Evolutionary conservation across 1,140 invertebrate genomes (phyloP).

Genomic region (Zaprionus capensis): DNA sequence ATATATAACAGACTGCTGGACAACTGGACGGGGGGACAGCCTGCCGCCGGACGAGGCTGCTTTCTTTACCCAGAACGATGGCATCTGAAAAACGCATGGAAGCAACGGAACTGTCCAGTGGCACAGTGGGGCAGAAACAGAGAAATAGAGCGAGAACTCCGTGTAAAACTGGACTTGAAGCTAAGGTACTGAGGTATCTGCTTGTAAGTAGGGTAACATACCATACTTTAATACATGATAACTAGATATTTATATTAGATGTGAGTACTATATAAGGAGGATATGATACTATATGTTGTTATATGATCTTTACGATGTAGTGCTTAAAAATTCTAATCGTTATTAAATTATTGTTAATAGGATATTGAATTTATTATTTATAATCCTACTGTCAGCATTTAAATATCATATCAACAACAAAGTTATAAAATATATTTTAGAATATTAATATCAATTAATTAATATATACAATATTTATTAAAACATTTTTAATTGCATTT

Average conservation of each 20-base stretch:
- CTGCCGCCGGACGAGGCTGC: conserved; percentile 28
- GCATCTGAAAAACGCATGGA: conserved; percentile 56
- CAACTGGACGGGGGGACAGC: conserved; percentile 15
- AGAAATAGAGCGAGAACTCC: no score
- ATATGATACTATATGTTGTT: no score
- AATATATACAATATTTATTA: no score
- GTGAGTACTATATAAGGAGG: no score
- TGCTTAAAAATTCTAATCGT: no score
- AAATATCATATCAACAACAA: not conserved
- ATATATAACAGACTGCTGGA: conserved; percentile 54
- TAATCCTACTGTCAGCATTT: no score
- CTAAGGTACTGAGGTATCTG: not conserved
- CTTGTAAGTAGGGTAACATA: not conserved
- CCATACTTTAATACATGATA: no score
- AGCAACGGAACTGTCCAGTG: conserved; percentile 38
- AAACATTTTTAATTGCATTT: no score
- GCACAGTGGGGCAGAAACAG: not conserved
- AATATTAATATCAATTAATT: no score
- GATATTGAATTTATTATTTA: no score
- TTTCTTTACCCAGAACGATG: conserved; percentile 80
- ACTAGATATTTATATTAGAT: no score
- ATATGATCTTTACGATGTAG: no score
- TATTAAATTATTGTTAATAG: not conserved
- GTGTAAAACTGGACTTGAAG: not conserved
- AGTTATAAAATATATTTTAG: not conserved